phyloP scores from a whole-genome alignment of 2,888 invertebrate genomes.

The Polylopha cassiicola region DNA sequence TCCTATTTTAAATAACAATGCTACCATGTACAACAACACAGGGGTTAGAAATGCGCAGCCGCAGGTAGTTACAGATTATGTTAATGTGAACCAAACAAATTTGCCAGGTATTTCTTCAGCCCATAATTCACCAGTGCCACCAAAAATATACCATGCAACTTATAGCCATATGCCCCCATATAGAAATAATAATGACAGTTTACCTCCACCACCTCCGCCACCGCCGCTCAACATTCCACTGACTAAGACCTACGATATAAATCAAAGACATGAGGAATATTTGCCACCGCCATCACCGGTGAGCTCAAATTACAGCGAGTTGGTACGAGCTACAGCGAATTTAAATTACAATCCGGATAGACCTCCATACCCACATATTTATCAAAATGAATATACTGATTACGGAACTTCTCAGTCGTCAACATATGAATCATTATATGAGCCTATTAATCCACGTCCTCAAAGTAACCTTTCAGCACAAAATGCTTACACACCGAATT shows the following conservation, averaged over 20 bases:
- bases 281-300: slow-evolving; percentile 92
- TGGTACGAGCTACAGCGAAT: slow-evolving; percentile 86
- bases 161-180: slow-evolving; percentile 77
- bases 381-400: slow-evolving; percentile 75
- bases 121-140: slow-evolving; percentile 35
- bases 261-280: slow-evolving; percentile 78
- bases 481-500: slow-evolving; percentile 35
- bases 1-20: slow-evolving; percentile 60
- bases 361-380: slow-evolving; percentile 83
- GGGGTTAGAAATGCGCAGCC: slow-evolving; percentile 32
- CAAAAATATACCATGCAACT: slow-evolving; percentile 57
- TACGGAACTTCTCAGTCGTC: slow-evolving; percentile 62
- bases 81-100: slow-evolving; percentile 50
- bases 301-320: slow-evolving; percentile 92
- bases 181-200: slow-evolving; percentile 65
- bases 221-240: slow-evolving; percentile 68
- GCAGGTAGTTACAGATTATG: slow-evolving; percentile 53
- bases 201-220: slow-evolving; percentile 79
- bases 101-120: slow-evolving; percentile 37
- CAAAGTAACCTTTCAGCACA: slow-evolving; percentile 62
- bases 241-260: slow-evolving; percentile 58
- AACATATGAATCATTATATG: slow-evolving; percentile 93
- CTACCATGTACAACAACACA: slow-evolving; percentile 47
- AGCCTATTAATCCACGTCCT: slow-evolving; percentile 92
- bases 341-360: slow-evolving; percentile 67